These are phyloP conservation scores for Cyclophora albipunctata DNA, from an alignment of 2,888 invertebrate genomes.

Conservation along the genomic window DNA sequence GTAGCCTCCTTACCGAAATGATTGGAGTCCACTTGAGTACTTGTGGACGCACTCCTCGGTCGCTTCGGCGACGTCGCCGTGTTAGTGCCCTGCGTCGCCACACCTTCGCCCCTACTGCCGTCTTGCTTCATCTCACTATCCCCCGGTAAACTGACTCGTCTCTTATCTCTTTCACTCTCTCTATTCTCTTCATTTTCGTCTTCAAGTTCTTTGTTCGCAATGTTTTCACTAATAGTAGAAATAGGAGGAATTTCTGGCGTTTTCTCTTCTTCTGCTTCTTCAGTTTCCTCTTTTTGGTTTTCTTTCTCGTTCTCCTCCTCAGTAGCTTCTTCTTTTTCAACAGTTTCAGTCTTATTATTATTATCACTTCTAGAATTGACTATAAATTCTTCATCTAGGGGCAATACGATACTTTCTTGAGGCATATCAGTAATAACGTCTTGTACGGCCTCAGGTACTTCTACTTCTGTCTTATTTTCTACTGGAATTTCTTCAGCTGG, in stretches of 20 bases:
- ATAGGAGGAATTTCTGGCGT: conserved; percentile 80
- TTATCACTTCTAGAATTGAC: conserved; percentile 48
- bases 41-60: conserved; percentile 86
- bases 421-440: conserved; percentile 47
- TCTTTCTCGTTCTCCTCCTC: conserved; percentile 46
- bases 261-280: conserved; percentile 47
- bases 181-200: conserved; percentile 44
- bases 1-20: conserved; percentile 81
- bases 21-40: conserved; percentile 89
- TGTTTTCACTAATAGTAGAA: conserved; percentile 84
- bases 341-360: conserved; percentile 29
- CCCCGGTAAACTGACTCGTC: conserved; percentile 78
- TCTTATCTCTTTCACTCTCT: conserved; percentile 65
- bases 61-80: conserved; percentile 78
- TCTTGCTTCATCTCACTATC: conserved; percentile 68
- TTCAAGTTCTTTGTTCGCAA: conserved; percentile 61
- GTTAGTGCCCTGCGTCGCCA: conserved; percentile 55
- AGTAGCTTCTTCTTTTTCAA: conserved; percentile 26
- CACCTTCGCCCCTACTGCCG: conserved; percentile 49
- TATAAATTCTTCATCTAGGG: conserved; percentile 62
- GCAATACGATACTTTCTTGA: conserved; percentile 62
- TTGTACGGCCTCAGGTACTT: conserved; percentile 11
- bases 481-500: conserved; percentile 11
- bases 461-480: not conserved
- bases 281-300: conserved; percentile 51